These are phyloP conservation scores for Acanthiza pusilla DNA, from an alignment of 2,797 vertebrate species.

Conservation along the genomic window DNA sequence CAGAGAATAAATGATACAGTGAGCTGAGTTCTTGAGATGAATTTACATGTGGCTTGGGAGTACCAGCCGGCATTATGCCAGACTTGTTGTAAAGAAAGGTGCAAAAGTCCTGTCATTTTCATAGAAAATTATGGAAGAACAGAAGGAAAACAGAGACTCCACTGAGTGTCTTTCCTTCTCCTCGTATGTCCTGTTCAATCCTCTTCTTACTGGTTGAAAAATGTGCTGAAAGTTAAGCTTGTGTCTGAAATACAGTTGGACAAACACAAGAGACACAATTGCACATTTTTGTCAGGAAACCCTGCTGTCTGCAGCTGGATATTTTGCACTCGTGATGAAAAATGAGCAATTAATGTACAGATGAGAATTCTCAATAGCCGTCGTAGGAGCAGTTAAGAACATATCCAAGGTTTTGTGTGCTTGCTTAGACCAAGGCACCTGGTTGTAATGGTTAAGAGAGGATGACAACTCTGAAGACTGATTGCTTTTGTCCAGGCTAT, in stretches of 20 bases:
- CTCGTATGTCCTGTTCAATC: neutral
- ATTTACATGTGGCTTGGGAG: neutral
- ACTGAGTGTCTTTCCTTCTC: neutral
- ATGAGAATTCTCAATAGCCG: neutral
- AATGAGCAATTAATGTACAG: slow-evolving; percentile 30
- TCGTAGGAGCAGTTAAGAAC: neutral
- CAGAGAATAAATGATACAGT: slow-evolving; percentile 19
- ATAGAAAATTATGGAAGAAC: neutral
- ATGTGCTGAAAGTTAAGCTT: slow-evolving; percentile 23
- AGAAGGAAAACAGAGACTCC: neutral
- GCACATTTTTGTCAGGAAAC: slow-evolving; percentile 30
- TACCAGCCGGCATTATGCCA: neutral
- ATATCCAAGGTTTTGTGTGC: neutral
- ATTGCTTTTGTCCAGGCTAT: neutral
- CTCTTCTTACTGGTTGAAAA: neutral
- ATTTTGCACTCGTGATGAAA: slow-evolving; percentile 11
- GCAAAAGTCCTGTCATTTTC: neutral
- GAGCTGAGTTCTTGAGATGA: neutral
- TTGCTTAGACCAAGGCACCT: neutral
- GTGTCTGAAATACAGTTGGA: neutral
- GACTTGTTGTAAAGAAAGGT: slow-evolving; percentile 25
- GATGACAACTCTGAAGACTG: neutral
- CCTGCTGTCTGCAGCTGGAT: neutral
- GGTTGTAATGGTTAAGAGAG: neutral
- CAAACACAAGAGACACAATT: neutral